phyloP scores from a whole-genome alignment of 2,888 invertebrate genomes.

The Cheilosia impressa region DNA sequence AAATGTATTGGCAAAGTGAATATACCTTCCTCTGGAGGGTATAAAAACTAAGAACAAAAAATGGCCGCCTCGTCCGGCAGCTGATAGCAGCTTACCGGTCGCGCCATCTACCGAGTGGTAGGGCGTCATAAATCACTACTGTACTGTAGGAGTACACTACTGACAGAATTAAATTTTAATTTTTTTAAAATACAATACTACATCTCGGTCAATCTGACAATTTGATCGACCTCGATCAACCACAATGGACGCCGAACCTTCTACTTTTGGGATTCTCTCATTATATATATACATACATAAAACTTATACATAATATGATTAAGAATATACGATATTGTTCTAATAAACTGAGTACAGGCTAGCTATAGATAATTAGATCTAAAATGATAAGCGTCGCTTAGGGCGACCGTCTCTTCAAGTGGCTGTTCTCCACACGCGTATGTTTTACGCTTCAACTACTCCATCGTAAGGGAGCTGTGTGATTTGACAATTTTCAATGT shows the following conservation, averaged over 20 bases:
- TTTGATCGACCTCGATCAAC: constrained; percentile 26
- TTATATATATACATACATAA: background rate
- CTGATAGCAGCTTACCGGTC: no score
- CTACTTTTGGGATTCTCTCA: background rate
- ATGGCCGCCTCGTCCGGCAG: no score
- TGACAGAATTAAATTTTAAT: no score
- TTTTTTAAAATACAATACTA: constrained; percentile 1
- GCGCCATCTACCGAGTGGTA: no score
- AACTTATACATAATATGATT: background rate
- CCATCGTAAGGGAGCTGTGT: constrained; percentile 74
- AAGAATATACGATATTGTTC: background rate
- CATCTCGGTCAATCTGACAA: constrained; percentile 30
- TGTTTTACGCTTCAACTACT: background rate
- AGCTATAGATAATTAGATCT: no score
- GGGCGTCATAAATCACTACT: no score
- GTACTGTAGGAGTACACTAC: no score
- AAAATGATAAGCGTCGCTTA: background rate
- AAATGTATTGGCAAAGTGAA: no score
- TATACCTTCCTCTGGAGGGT: no score
- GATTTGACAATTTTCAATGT: constrained; percentile 76
- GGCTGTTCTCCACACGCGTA: constrained; percentile 1
- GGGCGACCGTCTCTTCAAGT: constrained; percentile 1
- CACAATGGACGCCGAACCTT: background rate
- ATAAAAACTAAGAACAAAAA: no score
- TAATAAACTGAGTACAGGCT: no score